Evolutionary conservation across 2,797 vertebrate species (phyloP).

Genomic region (Pelochelys cantorii): DNA sequence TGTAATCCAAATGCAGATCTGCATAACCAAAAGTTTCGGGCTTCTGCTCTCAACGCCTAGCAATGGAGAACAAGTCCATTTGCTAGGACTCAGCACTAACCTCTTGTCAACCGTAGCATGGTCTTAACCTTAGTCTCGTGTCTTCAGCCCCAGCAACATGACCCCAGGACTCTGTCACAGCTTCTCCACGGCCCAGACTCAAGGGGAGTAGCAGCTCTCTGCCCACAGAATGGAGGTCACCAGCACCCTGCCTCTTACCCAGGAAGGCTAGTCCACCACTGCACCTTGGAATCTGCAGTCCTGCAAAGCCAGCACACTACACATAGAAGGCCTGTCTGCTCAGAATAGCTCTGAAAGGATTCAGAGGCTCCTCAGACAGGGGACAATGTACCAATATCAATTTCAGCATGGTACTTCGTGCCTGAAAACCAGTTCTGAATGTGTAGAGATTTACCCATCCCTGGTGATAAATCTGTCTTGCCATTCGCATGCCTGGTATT

Average conservation of each 20-base stretch:
- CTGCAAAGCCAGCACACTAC: not conserved
- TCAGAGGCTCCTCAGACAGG: not conserved
- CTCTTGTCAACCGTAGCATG: not conserved
- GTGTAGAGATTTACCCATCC: not conserved
- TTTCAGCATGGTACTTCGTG: slow-evolving; percentile 42
- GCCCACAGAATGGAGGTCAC: not conserved
- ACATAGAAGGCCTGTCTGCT: not conserved
- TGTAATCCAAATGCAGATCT: not conserved
- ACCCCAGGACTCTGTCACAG: not conserved
- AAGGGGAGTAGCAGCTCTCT: not conserved
- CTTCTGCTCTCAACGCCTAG: not conserved
- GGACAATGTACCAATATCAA: not conserved
- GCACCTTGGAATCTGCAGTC: not conserved
- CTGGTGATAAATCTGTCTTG: not conserved
- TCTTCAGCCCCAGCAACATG: not conserved
- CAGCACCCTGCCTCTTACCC: not conserved
- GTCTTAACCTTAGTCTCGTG: not conserved
- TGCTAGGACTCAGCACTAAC: not conserved
- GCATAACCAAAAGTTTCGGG: not conserved
- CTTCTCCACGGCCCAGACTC: not conserved
- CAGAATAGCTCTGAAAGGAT: not conserved
- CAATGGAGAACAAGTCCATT: not conserved
- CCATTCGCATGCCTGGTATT: not conserved
- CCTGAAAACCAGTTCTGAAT: slow-evolving; percentile 30
- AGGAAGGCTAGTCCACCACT: not conserved